Evolutionary conservation across 2,888 invertebrate species (phyloP).

Genomic region (Drosophila multiciliata): DNA sequence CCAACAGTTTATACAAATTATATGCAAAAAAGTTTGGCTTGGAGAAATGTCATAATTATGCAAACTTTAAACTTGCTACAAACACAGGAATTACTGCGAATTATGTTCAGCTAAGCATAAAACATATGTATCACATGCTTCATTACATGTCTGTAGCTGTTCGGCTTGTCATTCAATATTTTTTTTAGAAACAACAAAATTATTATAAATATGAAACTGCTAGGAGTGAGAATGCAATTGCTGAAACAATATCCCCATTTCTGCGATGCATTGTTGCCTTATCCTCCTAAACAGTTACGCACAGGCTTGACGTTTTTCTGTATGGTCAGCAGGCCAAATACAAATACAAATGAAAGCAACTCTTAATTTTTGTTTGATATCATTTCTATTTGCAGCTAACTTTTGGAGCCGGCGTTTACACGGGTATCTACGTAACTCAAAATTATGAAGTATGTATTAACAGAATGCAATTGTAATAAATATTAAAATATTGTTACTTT

Average conservation of each 20-base stretch:
- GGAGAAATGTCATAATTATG: constrained; percentile 23
- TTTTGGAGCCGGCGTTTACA: constrained; percentile 89
- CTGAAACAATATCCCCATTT: constrained; percentile 11
- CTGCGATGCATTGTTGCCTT: constrained; percentile 34
- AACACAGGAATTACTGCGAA: not conserved
- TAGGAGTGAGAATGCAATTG: constrained; percentile 44
- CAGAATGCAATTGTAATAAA: not conserved
- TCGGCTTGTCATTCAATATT: not conserved
- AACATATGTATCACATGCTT: not conserved
- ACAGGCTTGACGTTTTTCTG: constrained; percentile 23
- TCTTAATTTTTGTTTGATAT: not conserved
- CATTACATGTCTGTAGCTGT: not conserved
- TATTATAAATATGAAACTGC: constrained; percentile 56
- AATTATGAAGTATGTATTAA: constrained; percentile 88
- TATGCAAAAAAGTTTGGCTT: not conserved
- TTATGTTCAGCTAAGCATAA: not conserved
- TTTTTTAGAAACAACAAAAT: constrained; percentile 13
- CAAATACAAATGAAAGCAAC: not conserved
- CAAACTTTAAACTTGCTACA: constrained; percentile 1
- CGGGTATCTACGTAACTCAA: constrained; percentile 90
- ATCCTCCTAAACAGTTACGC: constrained; percentile 50
- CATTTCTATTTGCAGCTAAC: constrained; percentile 86
- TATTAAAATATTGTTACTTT: not conserved
- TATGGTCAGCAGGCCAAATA: constrained; percentile 43
- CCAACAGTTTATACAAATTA: constrained; percentile 20